Base-by-base conservation (phyloP, 2,113 vertebrate species). In the Helogale parvula region DNA sequence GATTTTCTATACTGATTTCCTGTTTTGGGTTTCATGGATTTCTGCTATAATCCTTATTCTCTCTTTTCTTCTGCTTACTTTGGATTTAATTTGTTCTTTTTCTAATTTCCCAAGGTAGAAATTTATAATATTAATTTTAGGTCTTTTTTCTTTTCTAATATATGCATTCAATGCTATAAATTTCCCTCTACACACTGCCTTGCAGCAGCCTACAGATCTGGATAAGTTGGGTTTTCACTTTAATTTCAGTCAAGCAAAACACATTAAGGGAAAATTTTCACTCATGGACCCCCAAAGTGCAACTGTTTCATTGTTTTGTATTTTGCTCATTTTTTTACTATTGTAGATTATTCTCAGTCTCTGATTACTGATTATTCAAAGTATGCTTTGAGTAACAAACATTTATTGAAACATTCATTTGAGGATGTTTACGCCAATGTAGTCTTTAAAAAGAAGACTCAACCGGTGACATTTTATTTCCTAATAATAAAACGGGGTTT, bases 191-290 rank as follows among this genome's bases (percentile, higher is more conserved):
- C 47, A 29, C n/a, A 65, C 29, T 84, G 25, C 23, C 45, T 63
- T 17, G 41, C 50, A 80, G 88, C 25, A 60, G 13, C 50, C 33
- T 41, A 77, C 38, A 35, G 33, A 27, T 69, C 76, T 86, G 77
- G 63, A 63, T 33, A 68, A 29, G 25, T 57, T 74, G 23, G 35
- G 0, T 93, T 74, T 74, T 79, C 57, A 27, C 50, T 86, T 90
- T 77, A 47, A 85, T 60, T 91, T 91, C 66, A 81, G 29, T 69
- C 82, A 31, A 93, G 57, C 84, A 88, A 92, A 96, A 76, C 29
- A 90, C 6, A 50, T 0, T 45, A 41, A 85, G 17, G 15, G 31
- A 8, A 29, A 81, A 72, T 52, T 47, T 66, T 90, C 31, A 92
- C 33, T 93, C 27, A n/a, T 10, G 38, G 38, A 66, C 23, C 25